Base-by-base conservation (phyloP, 2,797 vertebrate species). In the Sardinella longiceps region DNA sequence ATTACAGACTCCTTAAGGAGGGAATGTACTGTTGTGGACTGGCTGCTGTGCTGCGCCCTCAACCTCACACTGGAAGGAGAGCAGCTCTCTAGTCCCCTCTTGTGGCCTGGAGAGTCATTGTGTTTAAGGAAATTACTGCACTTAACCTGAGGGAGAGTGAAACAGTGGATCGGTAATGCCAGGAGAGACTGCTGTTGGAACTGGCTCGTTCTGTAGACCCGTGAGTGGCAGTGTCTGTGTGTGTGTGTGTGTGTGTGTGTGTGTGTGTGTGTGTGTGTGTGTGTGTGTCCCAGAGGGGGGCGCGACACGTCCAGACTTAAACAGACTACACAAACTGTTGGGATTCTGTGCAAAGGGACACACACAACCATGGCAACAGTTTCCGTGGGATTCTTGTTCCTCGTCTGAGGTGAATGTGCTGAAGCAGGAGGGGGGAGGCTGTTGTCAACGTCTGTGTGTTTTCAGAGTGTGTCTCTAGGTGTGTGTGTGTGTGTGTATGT, bases 351-450 rank as follows among this genome's bases (percentile, higher is more conserved):
- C 45, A 46, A 56, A 50, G 81, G 80, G 84, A 87, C 81, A 66
- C 80, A 82, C 63, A 66, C 48, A 80, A 15, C 45, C 56, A 43
- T 77, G 82, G n/a, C 45, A 83, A 77, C 33, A 39, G 70, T 77
- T 77, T 63, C 70, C 43, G 58, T 83, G 80, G 84, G 87, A 91
- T 88, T 90, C 84, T 83, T 74, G 28, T 77, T 84, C 51, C 82
- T 88, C 84, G 84, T 81, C 84, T 80, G 87, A 90, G 85, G 92
- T 92, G 90, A 92, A 93, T 93, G 91, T 94, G 88, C 81, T 85
- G 84, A 86, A 56, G 83, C 85, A 23, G 80, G 87, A n/a, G 80
- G 87, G 87, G 83, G 83, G 86, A 88, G 92, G 43, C 70, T 77
- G 46, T 51, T 48, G 51, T 77, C 87, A 88, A 87, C 84, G 48